phyloP scores from a whole-genome alignment of 1,140 invertebrate genomes.

The Trichonephila inaurata region DNA sequence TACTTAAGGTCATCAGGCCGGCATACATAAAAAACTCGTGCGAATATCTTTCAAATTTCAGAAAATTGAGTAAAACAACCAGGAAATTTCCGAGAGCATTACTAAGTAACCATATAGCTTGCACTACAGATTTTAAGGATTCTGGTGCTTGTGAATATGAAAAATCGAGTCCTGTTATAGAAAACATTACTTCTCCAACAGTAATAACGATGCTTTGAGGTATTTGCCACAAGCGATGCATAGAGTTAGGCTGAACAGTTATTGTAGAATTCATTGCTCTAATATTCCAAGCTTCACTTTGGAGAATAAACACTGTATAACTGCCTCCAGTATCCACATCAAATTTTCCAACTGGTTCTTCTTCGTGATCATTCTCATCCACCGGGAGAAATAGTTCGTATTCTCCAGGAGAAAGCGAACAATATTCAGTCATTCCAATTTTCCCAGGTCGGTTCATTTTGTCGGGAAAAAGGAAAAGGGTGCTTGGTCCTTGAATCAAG shows the following conservation, averaged over 20 bases:
- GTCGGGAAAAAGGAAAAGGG: not conserved
- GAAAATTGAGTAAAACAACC: conserved; percentile 79
- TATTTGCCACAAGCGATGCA: not conserved
- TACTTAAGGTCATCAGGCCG: conserved; percentile 90
- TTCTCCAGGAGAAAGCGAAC: not conserved
- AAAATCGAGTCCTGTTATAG: conserved; percentile 94
- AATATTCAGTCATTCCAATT: not conserved
- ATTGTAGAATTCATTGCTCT: not conserved
- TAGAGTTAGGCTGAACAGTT: not conserved
- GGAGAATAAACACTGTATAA: not conserved
- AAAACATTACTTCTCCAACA: conserved; percentile 92
- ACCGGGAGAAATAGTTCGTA: not conserved
- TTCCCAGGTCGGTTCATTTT: not conserved
- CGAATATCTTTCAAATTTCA: conserved; percentile 83
- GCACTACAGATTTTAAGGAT: conserved; percentile 94
- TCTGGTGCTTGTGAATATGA: conserved; percentile 92
- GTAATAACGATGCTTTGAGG: conserved; percentile 92
- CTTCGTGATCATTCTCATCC: not conserved
- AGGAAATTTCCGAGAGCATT: conserved; percentile 91
- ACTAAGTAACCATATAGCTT: conserved; percentile 93
- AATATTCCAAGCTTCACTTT: not conserved
- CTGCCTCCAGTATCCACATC: not conserved
- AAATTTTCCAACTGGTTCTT: not conserved
- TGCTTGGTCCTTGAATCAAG: not conserved
- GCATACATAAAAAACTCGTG: conserved; percentile 94